Evolutionary conservation across 2,888 invertebrate genomes (phyloP).

Genomic region (Chloromyia formosa): DNA sequence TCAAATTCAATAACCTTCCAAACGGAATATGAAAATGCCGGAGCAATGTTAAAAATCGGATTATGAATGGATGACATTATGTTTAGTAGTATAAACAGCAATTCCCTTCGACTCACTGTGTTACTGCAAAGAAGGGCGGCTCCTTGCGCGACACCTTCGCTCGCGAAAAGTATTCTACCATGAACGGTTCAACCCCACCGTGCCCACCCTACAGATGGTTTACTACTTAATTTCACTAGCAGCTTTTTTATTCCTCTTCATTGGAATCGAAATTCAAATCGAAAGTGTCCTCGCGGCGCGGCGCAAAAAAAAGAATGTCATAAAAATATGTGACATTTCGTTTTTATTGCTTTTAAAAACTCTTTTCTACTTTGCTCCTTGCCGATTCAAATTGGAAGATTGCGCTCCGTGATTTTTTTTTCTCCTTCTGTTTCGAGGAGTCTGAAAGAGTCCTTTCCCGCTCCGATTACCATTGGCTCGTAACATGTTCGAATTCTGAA

Average conservation of each 20-base stretch:
- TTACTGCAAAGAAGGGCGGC: neutral
- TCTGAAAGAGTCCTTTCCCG: neutral
- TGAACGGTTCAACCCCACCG: neutral
- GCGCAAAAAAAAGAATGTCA: conserved; percentile 59
- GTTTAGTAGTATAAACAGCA: conserved; percentile 39
- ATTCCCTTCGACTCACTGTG: neutral
- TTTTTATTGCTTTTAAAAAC: conserved; percentile 64
- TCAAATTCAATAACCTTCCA: neutral
- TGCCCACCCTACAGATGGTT: conserved; percentile 29
- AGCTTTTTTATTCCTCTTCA: conserved; percentile 36
- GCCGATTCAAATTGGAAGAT: conserved; percentile 43
- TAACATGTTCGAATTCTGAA: conserved; percentile 19
- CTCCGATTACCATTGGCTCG: conserved; percentile 11
- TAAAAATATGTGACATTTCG: conserved; percentile 66
- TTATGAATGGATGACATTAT: conserved; percentile 42
- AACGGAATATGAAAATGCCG: neutral
- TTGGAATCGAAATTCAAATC: conserved; percentile 52
- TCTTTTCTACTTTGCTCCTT: conserved; percentile 51
- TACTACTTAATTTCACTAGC: conserved; percentile 34
- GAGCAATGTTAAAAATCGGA: conserved; percentile 30
- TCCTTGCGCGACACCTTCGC: neutral
- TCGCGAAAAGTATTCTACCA: no score
- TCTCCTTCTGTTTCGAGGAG: conserved; percentile 14
- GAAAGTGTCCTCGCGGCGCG: conserved; percentile 49
- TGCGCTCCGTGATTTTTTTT: conserved; percentile 16